These are phyloP conservation scores for Acanthococcus lagerstroemiae DNA, from an alignment of 2,888 invertebrate genomes.

Conservation along the genomic window DNA sequence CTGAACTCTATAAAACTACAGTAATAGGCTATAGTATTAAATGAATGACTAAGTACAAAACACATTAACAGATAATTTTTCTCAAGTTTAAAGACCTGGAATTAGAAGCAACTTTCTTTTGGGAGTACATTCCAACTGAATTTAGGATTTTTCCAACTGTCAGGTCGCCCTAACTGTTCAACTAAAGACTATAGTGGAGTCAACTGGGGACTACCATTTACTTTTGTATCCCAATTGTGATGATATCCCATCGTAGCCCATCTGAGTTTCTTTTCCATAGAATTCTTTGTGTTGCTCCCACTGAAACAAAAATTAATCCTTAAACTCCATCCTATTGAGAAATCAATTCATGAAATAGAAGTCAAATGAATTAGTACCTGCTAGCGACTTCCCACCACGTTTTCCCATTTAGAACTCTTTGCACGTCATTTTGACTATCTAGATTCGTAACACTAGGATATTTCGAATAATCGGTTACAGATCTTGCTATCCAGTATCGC, in stretches of 20 bases:
- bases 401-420: slow-evolving; percentile 41
- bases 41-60: too few species aligned
- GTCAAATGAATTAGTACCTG: slow-evolving; percentile 40
- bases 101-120: too few species aligned
- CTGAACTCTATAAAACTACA: too few species aligned
- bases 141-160: too few species aligned
- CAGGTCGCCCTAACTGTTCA: too few species aligned
- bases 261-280: slow-evolving; percentile 51
- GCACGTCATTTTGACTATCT: slow-evolving; percentile 44
- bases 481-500: slow-evolving; percentile 70
- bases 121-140: too few species aligned
- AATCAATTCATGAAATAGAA: background rate
- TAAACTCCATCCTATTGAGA: background rate
- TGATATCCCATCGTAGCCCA: slow-evolving; percentile 97
- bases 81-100: too few species aligned
- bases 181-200: background rate
- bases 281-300: background rate
- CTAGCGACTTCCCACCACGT: slow-evolving; percentile 58
- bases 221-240: slow-evolving; percentile 95
- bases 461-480: slow-evolving; percentile 63
- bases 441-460: slow-evolving; percentile 63
- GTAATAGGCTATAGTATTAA: too few species aligned
- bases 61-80: background rate
- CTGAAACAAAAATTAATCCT: background rate
- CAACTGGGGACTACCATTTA: slow-evolving; percentile 41